Evolutionary conservation across 2,113 vertebrate genomes (phyloP).

Genomic region (Speoplatyrhinus poulsoni): DNA sequence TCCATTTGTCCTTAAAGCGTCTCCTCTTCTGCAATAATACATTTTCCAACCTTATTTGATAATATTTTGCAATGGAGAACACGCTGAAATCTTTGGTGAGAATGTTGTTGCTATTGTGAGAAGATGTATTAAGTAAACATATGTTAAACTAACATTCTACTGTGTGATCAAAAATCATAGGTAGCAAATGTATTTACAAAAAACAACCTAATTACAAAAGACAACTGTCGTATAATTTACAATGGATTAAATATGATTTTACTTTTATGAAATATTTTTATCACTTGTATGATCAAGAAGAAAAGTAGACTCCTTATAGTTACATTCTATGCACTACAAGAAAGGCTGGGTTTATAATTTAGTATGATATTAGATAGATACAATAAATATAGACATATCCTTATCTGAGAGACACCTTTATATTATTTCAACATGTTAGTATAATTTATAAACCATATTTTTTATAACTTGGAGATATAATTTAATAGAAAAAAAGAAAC

Average conservation of each 20-base stretch:
- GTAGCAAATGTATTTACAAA: neutral
- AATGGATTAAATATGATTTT: neutral
- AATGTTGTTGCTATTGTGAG: neutral
- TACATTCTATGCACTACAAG: neutral
- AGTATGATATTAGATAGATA: neutral
- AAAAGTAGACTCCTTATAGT: neutral
- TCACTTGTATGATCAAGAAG: neutral
- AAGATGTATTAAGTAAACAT: neutral
- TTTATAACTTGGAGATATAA: no score
- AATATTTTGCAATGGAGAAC: neutral
- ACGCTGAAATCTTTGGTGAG: neutral
- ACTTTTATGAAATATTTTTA: neutral
- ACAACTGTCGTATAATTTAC: neutral
- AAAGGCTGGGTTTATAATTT: neutral
- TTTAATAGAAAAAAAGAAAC: constrained; percentile 14
- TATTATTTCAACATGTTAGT: neutral
- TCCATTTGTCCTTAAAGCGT: no score
- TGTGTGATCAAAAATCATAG: neutral
- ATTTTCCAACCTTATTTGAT: no score
- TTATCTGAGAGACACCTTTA: neutral
- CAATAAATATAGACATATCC: neutral
- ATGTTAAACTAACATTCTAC: neutral
- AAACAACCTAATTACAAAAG: neutral
- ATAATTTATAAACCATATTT: neutral
- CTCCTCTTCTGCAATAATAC: no score